phyloP scores from a whole-genome alignment of 92 coral and sea anemone species.

The Isaurus tuberculatus region DNA sequence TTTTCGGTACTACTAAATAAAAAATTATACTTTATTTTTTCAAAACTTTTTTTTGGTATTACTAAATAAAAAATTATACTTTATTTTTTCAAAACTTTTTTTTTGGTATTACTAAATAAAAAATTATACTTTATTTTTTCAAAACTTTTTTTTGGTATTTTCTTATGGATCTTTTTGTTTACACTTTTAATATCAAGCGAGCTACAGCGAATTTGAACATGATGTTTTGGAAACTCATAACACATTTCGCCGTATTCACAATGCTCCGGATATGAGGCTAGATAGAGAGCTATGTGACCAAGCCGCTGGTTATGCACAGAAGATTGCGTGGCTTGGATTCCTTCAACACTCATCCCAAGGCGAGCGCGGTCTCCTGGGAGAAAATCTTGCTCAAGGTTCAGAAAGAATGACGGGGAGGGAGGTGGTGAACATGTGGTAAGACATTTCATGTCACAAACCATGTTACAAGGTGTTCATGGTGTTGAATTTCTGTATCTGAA shows the following conservation, averaged over 20 bases:
- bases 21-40: not conserved
- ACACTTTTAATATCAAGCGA: not conserved
- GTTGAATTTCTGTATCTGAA: too few species aligned
- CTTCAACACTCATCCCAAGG: constrained; percentile 59
- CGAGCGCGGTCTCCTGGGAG: constrained; percentile 67
- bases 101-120: not conserved
- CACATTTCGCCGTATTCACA: constrained; percentile 68
- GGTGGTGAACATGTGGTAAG: constrained; percentile 36
- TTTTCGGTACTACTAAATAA: not conserved
- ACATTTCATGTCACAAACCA: not conserved
- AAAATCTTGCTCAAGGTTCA: constrained; percentile 80
- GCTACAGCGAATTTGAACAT: constrained; percentile 49
- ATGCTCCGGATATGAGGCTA: constrained; percentile 68
- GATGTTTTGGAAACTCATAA: constrained; percentile 73
- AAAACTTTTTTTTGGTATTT: not conserved
- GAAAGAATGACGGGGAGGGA: constrained; percentile 9
- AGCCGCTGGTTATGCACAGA: constrained; percentile 73
- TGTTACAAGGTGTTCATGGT: too few species aligned
- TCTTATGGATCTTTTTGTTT: not conserved
- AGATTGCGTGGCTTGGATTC: constrained; percentile 45
- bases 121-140: not conserved
- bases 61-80: too few species aligned
- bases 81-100: too few species aligned
- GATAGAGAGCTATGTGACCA: constrained; percentile 66
- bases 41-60: not conserved